Evolutionary conservation across 2,797 vertebrate species (phyloP), one percentile per base, ranked within the genome.

Genomic region (Hippopotamyrus pictus): DNA sequence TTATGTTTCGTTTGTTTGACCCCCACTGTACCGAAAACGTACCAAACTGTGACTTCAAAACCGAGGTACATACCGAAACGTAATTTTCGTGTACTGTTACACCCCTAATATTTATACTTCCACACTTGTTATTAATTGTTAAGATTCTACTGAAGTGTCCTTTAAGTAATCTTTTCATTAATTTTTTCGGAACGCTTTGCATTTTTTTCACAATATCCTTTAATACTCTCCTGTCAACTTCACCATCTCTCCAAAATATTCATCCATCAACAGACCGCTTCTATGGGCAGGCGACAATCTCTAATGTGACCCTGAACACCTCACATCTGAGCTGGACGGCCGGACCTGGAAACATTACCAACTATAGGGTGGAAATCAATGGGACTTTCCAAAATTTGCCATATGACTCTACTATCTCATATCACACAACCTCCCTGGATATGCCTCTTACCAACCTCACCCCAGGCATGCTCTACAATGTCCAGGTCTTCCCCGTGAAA

Each of bases 401-500:
- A 65, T 65, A 29, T 65, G 1, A 65, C 59, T 65, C 57, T 0
- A 0, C n/a, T 0, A 0, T 2, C 25, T 48, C 0, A 0, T 0
- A 19, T 41, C 86, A 57, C 25, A 87, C 12, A 0, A 88, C 0
- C 0, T 0, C 0, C 6, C 11, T 91, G 88, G 91, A 3, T 29
- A 1, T 3, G 2, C 0, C 29, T 4, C 48, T 95, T 0, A 0
- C 0, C 0, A 0, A 0, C 19, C 93, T 96, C 89, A 92, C 22
- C 0, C 5, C 94, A 41, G 96, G 96, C 37, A 92, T 87, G 0
- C 0, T 0, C 0, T 94, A 96, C 91, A n/a, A 0, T 0, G 89
- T 95, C 62, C 82, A 93, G 89, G 94, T 96, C 53, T 91, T 93
- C 88, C 90, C 96, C 0, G 88, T 95, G 0, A 96, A 95, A 88